A percentile compares a stretch with the other conserved stretches of the same genome.
These are phyloP conservation scores for Bos taurus DNA, from an alignment of 2,113 vertebrate genomes.

Conservation along the genomic window ARS-UCD2.0 NC_037335.1:108785501-108786000, in stretches of 20 bases:
- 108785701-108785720: neutral
- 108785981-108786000: neutral
- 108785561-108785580: rapidly evolving
- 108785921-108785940: neutral
- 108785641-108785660: neutral
- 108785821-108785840: neutral
- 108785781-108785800: neutral
- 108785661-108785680: neutral
- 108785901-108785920: neutral
- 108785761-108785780: neutral
- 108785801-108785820: neutral
- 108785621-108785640: neutral
- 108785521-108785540: neutral
- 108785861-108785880: neutral
- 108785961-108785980: neutral
- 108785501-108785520: neutral
- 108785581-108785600: rapidly evolving
- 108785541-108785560: neutral
- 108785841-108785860: neutral
- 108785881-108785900: neutral
- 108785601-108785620: neutral
- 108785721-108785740: neutral
- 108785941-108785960: neutral
- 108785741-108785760: neutral
- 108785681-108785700: neutral